Evolutionary conservation across 2,797 vertebrate genomes (phyloP).

Genomic region (Morus bassanus): DNA sequence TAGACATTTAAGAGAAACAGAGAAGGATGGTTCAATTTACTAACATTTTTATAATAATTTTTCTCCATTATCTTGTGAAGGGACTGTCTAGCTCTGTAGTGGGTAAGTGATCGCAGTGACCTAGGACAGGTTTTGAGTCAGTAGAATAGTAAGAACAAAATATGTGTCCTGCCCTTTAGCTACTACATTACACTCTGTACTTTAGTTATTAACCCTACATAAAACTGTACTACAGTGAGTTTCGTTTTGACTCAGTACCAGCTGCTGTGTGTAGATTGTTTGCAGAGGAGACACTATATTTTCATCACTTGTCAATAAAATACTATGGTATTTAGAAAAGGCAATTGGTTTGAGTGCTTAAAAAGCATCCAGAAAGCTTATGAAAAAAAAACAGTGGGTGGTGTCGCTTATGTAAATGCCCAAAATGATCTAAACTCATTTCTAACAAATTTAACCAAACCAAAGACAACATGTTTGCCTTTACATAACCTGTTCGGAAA

Average conservation of each 20-base stretch:
- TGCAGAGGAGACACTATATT: background rate
- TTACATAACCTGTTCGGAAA: background rate
- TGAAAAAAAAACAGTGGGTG: background rate
- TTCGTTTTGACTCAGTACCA: background rate
- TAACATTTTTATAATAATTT: background rate
- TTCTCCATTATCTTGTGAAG: background rate
- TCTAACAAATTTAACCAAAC: background rate
- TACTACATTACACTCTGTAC: background rate
- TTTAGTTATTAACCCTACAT: background rate
- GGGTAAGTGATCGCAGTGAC: background rate
- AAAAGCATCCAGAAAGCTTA: background rate
- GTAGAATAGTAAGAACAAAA: background rate
- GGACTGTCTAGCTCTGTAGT: background rate
- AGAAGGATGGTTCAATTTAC: background rate
- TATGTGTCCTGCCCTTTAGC: background rate
- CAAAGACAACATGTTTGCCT: background rate
- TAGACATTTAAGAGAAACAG: background rate
- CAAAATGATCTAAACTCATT: background rate
- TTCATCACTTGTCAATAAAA: background rate
- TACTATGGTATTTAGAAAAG: background rate
- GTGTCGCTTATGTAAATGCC: background rate
- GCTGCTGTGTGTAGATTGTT: background rate
- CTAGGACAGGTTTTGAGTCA: background rate
- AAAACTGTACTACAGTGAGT: background rate
- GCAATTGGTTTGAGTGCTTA: background rate